Base-by-base conservation (phyloP, 2,888 invertebrate species). In the Allophyes oxyacanthae region DNA sequence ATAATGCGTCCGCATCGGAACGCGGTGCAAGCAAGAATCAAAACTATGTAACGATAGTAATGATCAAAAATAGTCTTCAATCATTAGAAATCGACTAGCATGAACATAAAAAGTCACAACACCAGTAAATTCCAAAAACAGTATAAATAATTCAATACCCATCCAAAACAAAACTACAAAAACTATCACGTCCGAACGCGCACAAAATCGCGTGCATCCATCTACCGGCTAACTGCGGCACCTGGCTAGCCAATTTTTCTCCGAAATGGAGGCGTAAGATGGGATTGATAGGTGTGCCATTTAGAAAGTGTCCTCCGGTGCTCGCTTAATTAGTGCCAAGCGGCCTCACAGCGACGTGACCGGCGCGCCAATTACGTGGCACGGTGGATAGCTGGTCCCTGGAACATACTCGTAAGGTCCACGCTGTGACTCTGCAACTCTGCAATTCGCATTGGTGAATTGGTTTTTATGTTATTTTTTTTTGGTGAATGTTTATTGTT, bases 261-360 rank as follows among this genome's bases (percentile, higher is more conserved):
- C 68, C 62, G 57, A 66, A 79, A 82, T 78, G 69, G 71, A 76
- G 75, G 72, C 75, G 75, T 81, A 77, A 79, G 78, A 77, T 76
- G 65, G 77, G 72, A 76, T 81, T 75, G 84, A 83, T 84, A 79
- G 82, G 67, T 67, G 74, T 60, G 63, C 72, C 73, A 75, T 79
- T 79, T 75, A 67, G 68, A 72, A 68, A 69, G 68, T 75, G 76
- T 78, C 75, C 69, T 72, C 68, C 66, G 69, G 59, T 70, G 68
- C 64, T 58, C 62, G 69, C 68, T 78, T 72, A 73, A 77, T 79
- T 79, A 74, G 72, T 64, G 65, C 45, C 67, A 70, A 57, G 54
- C 57, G 62, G 64, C 69, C 65, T 64, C 63, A 62, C 49, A 58
- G 40, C 43, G 61, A 75, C 79, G 78, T 79, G 79, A 70, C 66